A percentile compares a stretch with the other conserved stretches of the same genome.
These are phyloP conservation scores for Peromyscus aztecus DNA, from an alignment of 2,797 vertebrate genomes.

Conservation along the genomic window DNA sequence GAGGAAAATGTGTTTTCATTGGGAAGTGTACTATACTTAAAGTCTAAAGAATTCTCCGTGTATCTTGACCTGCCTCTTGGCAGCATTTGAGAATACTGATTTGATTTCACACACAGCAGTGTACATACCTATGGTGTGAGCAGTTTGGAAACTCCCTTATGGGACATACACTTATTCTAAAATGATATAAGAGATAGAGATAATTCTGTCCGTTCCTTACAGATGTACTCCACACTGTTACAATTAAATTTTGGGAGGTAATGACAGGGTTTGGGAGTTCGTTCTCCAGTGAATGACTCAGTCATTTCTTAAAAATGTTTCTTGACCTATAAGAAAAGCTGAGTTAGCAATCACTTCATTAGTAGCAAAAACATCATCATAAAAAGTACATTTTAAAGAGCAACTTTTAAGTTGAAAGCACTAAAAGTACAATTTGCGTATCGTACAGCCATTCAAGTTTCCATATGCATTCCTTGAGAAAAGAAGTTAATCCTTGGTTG, in stretches of 20 bases:
- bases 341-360: slow-evolving; percentile 38
- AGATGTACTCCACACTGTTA: slow-evolving; percentile 56
- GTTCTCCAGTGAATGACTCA: slow-evolving; percentile 9
- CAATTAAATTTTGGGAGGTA: slow-evolving; percentile 58
- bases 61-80: slow-evolving; percentile 75
- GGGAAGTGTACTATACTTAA: slow-evolving; percentile 55
- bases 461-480: not conserved
- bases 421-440: not conserved
- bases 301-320: slow-evolving; percentile 52
- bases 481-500: not conserved
- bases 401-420: not conserved
- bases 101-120: slow-evolving; percentile 72
- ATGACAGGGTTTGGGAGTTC: slow-evolving; percentile 30
- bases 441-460: not conserved
- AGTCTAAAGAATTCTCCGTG: slow-evolving; percentile 63
- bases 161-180: slow-evolving; percentile 69
- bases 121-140: slow-evolving; percentile 80
- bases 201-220: slow-evolving; percentile 68
- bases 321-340: slow-evolving; percentile 19
- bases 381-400: not conserved
- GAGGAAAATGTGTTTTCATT: not conserved
- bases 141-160: slow-evolving; percentile 79
- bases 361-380: not conserved
- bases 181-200: slow-evolving; percentile 60
- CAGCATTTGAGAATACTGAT: slow-evolving; percentile 69